Evolutionary conservation across 2,797 vertebrate genomes (phyloP).

Genomic region (Anniella stebbinsi): DNA sequence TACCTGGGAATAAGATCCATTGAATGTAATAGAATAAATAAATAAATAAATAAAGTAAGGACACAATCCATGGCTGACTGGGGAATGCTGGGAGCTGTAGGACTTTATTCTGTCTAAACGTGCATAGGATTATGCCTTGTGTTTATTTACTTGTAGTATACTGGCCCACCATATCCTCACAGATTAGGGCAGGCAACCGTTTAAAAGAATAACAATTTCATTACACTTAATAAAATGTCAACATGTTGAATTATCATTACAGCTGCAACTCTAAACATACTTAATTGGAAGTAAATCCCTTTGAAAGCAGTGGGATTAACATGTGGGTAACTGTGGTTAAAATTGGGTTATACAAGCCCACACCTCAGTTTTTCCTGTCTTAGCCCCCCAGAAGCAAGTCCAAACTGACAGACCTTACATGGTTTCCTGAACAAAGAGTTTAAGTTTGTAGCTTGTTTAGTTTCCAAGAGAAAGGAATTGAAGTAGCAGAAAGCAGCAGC

Average conservation of each 20-base stretch:
- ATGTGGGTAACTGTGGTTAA: background rate
- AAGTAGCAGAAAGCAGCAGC: background rate
- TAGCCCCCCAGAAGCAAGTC: background rate
- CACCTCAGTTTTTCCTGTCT: background rate
- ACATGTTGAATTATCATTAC: background rate
- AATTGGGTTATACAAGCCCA: background rate
- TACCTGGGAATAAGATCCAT: too few species aligned
- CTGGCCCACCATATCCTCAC: background rate
- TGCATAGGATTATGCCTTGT: too few species aligned
- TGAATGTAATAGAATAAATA: too few species aligned
- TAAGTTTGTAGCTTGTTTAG: background rate
- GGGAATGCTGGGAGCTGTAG: too few species aligned
- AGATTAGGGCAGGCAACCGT: background rate
- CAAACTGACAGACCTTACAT: background rate
- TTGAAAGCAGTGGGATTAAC: background rate
- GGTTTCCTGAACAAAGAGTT: background rate
- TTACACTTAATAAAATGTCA: background rate
- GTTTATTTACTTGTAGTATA: too few species aligned
- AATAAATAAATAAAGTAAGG: too few species aligned
- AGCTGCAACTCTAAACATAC: background rate
- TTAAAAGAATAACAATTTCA: background rate
- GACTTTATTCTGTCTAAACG: too few species aligned
- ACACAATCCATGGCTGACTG: too few species aligned
- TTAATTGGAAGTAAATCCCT: background rate
- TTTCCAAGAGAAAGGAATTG: background rate